Evolutionary conservation across 2,797 vertebrate species (phyloP), one percentile per base, ranked within the genome.

Genomic region (Pangasius macronema): DNA sequence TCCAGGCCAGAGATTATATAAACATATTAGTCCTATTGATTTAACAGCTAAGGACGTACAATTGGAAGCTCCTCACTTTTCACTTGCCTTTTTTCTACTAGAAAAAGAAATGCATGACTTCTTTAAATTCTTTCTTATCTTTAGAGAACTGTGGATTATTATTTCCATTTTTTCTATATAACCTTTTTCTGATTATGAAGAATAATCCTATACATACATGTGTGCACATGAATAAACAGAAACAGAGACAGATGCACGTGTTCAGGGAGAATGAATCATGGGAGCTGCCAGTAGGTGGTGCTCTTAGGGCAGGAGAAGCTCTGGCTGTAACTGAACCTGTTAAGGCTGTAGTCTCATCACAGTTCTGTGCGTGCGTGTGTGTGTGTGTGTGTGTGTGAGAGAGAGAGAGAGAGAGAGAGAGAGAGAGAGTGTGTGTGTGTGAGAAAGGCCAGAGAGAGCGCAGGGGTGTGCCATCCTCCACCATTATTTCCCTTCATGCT

Each of bases 211-310:
- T 86, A 46, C 1, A 22, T 65, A 80, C 30, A 27, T 9, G 36
- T n/a, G 61, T 57, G 53, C 18, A 75, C 84, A 68, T 59, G 65
- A 39, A 92, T 89, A 77, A 83, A 84, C n/a, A 87, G 91, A 82
- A 16, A 16, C 20, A 93, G 93, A 93, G 91, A 92, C 90, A 85
- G 88, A 90, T 33, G 42, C 5, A 70, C 90, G 90, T 93, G 91
- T 93, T 91, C 81, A 86, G 88, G 90, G 85, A 53, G 92, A 94
- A 94, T 92, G 90, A 95, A 93, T 95, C 89, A 93, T 93, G 90
- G 75, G 79, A 94, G 91, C 94, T 94, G 94, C 95, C 96, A 96
- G 95, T 94, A 96, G 96, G 95, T 96, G 96, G 96, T 95, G 95
- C 95, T 96, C 94, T 97, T 93, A 90, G 94, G 94, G 95, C 94